Evolutionary conservation across 2,888 invertebrate species (phyloP), one percentile per base, ranked within the genome.

Genomic region (Sesia bembeciformis): DNA sequence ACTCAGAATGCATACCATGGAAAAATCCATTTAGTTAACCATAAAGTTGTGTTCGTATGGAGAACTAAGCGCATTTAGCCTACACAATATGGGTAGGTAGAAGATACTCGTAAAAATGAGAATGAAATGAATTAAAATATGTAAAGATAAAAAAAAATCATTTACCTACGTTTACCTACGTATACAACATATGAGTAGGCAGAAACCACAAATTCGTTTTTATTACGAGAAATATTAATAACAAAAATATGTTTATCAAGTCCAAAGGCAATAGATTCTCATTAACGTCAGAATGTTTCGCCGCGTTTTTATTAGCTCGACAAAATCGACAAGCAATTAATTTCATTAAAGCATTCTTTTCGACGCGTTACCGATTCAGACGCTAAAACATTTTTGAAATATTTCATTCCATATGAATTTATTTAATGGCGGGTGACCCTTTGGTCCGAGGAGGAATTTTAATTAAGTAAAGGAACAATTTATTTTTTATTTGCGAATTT

Each of bases 311-410:
- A 72, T 76, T 78, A 72, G 68, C 63, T 65, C 76, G 77, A 76
- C 74, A 74, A 76, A 82, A 79, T 78, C 74, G 76, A 74, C 68
- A 74, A 68, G 77, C 85, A 83, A 72, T 87, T 83, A 79, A 86
- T 86, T 82, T 85, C 82, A 86, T 86, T 87, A 88, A 73, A 72
- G 79, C 78, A 88, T 89, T 84, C 84, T 76, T 75, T 55, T 64
- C 70, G 66, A 75, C 76, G 78, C 77, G 76, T 62, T 70, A 52
- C 39, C 38, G 50, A 50, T 50, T 38, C 50, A 38, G 50, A 39
- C 5, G 50, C 50, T 39, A 50, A 46, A 50, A 39, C 38, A 52
- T 52, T 40, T 40, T 52, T 52, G 8, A 52, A 52, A 52, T 52
- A 52, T 52, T 59, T 54, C 49, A 42, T 53, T 50, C 52, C 49